Percentiles rank a stretch among this genome's conserved stretches.
phyloP scores from a whole-genome alignment of 2,797 vertebrate species.

The Tangara arthus region DNA sequence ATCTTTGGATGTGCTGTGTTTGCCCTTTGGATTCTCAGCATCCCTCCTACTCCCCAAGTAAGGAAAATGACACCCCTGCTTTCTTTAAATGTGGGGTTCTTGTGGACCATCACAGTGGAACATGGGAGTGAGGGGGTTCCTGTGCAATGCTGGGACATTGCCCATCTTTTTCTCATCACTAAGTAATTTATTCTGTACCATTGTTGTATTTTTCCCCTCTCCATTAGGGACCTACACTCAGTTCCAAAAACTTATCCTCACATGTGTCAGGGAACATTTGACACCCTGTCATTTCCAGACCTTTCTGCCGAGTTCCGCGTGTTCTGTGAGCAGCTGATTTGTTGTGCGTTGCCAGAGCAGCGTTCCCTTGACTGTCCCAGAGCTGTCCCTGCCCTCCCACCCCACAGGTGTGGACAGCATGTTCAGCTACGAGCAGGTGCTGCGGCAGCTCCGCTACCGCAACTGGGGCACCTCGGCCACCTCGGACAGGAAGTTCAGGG shows the following conservation, averaged over 20 bases:
- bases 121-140: rapidly evolving
- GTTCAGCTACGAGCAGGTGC: slow-evolving; percentile 89
- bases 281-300: background rate
- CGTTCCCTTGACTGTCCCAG: background rate
- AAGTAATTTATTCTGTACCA: background rate
- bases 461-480: slow-evolving; percentile 78
- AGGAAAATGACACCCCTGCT: background rate
- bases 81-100: background rate
- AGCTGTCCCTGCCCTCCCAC: background rate
- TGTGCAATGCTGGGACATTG: background rate
- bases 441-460: slow-evolving; percentile 85
- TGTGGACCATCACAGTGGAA: background rate
- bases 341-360: background rate
- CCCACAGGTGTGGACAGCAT: slow-evolving; percentile 90
- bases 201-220: background rate
- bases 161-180: background rate
- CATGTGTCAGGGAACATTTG: too few species aligned
- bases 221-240: background rate
- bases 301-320: background rate
- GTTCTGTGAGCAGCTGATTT: background rate
- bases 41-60: background rate
- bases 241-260: background rate
- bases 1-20: background rate
- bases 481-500: slow-evolving; percentile 82
- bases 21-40: background rate